Conservation (phyloP, 2,888 invertebrate species). For the Papilio demoleus region DNA sequence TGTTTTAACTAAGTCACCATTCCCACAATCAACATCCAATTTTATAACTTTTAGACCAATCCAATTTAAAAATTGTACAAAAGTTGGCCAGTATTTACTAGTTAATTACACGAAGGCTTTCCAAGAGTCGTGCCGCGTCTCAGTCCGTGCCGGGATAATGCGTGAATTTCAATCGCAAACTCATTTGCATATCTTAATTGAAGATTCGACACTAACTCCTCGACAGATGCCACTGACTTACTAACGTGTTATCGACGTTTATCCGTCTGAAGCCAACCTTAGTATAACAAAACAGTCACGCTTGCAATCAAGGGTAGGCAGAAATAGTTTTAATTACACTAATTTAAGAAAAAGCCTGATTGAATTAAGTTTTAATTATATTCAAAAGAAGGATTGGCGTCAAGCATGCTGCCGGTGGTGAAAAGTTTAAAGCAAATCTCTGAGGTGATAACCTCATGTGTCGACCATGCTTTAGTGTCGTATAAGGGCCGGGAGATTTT, state of each 20-base stretch:
- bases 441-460: no score
- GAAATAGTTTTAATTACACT: background rate
- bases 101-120: constrained; percentile 28
- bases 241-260: constrained; percentile 12
- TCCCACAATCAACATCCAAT: no score
- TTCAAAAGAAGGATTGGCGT: no score
- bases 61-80: background rate
- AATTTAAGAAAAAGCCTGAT: no score
- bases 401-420: no score
- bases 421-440: no score
- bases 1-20: no score
- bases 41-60: no score
- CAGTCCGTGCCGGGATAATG: constrained; percentile 23
- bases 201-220: constrained; percentile 34
- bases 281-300: background rate
- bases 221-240: constrained; percentile 16
- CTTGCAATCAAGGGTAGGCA: background rate
- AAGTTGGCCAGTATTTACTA: constrained; percentile 8
- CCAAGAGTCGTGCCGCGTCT: constrained; percentile 22
- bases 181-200: constrained; percentile 41
- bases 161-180: constrained; percentile 38
- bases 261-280: constrained; percentile 1
- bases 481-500: no score
- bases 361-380: no score
- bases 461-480: no score